Percentiles rank a stretch among this genome's conserved stretches.
Evolutionary conservation across 2,888 invertebrate genomes (phyloP).

Genomic region (Melanostoma scalare): DNA sequence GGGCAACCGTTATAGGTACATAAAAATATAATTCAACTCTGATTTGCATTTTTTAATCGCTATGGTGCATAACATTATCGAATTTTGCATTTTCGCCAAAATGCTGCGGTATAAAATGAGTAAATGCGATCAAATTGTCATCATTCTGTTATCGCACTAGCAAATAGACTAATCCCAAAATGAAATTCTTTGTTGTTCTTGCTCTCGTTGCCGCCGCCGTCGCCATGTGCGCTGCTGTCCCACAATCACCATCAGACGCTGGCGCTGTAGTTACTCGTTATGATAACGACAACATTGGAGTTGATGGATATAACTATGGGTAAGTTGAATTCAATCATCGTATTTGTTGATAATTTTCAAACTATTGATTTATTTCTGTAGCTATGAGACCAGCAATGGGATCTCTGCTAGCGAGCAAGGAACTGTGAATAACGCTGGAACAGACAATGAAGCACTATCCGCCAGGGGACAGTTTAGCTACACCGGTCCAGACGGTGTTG

Average conservation of each 20-base stretch:
- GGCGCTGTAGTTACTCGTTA: slow-evolving; percentile 84
- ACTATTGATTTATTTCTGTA: slow-evolving; percentile 74
- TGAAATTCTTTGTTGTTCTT: slow-evolving; percentile 79
- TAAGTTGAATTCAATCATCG: slow-evolving; percentile 80
- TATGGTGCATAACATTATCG: background rate
- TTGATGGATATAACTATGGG: slow-evolving; percentile 85
- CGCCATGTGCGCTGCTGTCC: slow-evolving; percentile 76
- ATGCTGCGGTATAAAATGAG: slow-evolving; percentile 44
- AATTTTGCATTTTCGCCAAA: slow-evolving; percentile 12
- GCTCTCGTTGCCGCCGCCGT: slow-evolving; percentile 78
- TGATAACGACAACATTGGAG: slow-evolving; percentile 83
- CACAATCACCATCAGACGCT: slow-evolving; percentile 58
- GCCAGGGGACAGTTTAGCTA: slow-evolving; percentile 83
- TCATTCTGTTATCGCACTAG: slow-evolving; percentile 56
- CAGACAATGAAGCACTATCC: slow-evolving; percentile 82
- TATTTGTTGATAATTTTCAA: background rate
- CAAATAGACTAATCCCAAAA: slow-evolving; percentile 74
- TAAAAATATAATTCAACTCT: no score
- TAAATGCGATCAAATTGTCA: slow-evolving; percentile 28
- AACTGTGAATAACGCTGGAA: slow-evolving; percentile 82
- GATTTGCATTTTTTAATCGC: no score
- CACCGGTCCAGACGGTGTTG: slow-evolving; percentile 83
- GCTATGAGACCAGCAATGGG: slow-evolving; percentile 84
- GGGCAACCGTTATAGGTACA: no score
- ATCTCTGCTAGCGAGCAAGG: slow-evolving; percentile 82